phyloP scores from a whole-genome alignment of 2,888 invertebrate genomes.

The Diarsia dahlii region DNA sequence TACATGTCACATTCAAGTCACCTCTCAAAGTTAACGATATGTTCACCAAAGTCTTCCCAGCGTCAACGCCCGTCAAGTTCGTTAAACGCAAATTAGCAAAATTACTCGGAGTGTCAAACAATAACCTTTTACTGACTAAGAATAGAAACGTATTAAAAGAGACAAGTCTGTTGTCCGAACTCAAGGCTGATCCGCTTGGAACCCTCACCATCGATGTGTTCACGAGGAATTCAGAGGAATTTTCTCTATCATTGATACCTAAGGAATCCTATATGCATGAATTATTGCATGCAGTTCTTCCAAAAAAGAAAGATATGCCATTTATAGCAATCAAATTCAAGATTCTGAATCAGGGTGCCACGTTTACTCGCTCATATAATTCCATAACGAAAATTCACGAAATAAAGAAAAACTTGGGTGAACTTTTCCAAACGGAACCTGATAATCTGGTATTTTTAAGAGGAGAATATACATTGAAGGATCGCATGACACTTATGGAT shows the following conservation, averaged over 20 bases:
- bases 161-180: constrained; percentile 79
- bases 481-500: constrained; percentile 84
- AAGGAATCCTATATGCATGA: constrained; percentile 86
- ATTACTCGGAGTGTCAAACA: constrained; percentile 82
- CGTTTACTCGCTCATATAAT: constrained; percentile 90
- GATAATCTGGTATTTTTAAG: constrained; percentile 88
- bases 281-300: constrained; percentile 81
- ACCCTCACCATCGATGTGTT: constrained; percentile 85
- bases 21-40: constrained; percentile 82
- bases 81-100: constrained; percentile 86
- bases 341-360: constrained; percentile 81
- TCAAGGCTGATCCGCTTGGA: constrained; percentile 83
- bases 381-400: constrained; percentile 89
- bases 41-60: constrained; percentile 87
- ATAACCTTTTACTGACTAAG: constrained; percentile 83
- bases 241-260: constrained; percentile 83
- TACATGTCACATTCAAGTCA: constrained; percentile 83
- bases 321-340: constrained; percentile 88
- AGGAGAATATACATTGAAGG: constrained; percentile 82
- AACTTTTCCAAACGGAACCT: constrained; percentile 90
- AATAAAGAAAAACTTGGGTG: constrained; percentile 91
- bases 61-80: constrained; percentile 83
- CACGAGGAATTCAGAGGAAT: constrained; percentile 84
- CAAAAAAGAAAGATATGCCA: constrained; percentile 84
- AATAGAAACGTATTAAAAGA: constrained; percentile 87